phyloP scores from a whole-genome alignment of 2,113 vertebrate genomes.

The Bufo gargarizans region DNA sequence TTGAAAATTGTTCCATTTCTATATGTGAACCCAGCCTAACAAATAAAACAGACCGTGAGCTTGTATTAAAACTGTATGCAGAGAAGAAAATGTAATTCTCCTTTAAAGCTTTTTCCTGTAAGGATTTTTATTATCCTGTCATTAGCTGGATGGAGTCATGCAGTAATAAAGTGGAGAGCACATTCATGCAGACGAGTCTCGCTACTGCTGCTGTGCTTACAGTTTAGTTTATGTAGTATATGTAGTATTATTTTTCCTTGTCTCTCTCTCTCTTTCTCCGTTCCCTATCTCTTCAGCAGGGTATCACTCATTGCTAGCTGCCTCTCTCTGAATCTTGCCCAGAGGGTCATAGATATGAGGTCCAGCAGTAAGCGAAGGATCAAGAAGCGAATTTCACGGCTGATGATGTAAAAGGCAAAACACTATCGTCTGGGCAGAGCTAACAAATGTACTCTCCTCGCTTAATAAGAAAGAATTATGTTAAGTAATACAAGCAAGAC shows the following conservation, averaged over 20 bases:
- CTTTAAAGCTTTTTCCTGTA: neutral
- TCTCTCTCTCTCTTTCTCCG: neutral
- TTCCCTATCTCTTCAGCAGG: constrained; percentile 12
- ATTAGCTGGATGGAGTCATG: neutral
- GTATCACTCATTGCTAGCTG: constrained; percentile 17
- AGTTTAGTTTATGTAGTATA: neutral
- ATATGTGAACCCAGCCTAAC: neutral
- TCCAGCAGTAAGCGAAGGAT: constrained; percentile 46
- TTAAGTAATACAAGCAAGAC: constrained; percentile 58
- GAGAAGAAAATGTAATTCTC: neutral
- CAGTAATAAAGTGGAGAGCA: constrained; percentile 14
- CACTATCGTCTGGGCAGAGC: constrained; percentile 45
- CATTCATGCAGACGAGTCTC: neutral
- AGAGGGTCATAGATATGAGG: constrained; percentile 54
- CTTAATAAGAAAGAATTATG: constrained; percentile 59
- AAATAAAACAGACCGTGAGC: neutral
- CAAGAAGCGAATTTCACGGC: constrained; percentile 57
- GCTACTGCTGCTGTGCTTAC: constrained; percentile 6
- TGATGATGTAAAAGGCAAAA: constrained; percentile 57
- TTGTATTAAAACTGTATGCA: neutral
- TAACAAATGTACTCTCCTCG: constrained; percentile 58
- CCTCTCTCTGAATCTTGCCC: constrained; percentile 25
- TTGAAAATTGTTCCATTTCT: neutral
- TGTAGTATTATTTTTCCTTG: neutral
- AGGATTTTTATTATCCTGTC: neutral